Evolutionary conservation across 2,113 vertebrate species (phyloP).

Genomic region (Elephantulus edwardii): DNA sequence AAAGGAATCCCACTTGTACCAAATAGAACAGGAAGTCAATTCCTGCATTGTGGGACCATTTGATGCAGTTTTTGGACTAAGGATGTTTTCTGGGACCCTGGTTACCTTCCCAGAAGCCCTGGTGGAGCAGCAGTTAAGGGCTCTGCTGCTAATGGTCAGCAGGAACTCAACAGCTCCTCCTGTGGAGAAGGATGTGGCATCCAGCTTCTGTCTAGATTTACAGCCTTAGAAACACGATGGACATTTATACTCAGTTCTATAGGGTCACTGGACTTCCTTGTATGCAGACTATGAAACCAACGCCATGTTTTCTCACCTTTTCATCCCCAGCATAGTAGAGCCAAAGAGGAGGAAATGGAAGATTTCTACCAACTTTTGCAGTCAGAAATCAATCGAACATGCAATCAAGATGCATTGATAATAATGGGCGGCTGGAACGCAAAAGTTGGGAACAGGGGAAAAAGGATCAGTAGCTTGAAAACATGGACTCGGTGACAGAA

Average conservation of each 20-base stretch:
- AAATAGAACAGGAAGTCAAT: slow-evolving; percentile 1
- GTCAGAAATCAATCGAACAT: too few species aligned
- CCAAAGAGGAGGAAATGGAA: too few species aligned
- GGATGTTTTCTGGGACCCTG: background rate
- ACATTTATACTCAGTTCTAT: background rate
- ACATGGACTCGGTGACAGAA: too few species aligned
- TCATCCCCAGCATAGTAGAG: too few species aligned
- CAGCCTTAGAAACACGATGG: background rate
- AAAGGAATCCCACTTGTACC: background rate
- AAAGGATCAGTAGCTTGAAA: too few species aligned
- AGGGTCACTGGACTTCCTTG: background rate
- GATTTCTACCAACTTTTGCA: too few species aligned
- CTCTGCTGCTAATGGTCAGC: background rate
- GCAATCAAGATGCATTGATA: too few species aligned
- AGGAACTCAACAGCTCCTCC: background rate
- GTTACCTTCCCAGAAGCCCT: background rate
- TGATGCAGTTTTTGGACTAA: background rate
- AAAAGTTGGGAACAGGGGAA: too few species aligned
- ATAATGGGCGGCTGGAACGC: too few species aligned
- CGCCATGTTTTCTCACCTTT: too few species aligned
- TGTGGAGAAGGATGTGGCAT: background rate
- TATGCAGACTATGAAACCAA: too few species aligned
- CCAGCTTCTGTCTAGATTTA: background rate
- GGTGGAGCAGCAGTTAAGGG: background rate
- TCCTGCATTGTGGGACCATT: background rate